Base-by-base conservation (phyloP, 2,797 vertebrate species). In the Poeciliopsis presidionis region DNA sequence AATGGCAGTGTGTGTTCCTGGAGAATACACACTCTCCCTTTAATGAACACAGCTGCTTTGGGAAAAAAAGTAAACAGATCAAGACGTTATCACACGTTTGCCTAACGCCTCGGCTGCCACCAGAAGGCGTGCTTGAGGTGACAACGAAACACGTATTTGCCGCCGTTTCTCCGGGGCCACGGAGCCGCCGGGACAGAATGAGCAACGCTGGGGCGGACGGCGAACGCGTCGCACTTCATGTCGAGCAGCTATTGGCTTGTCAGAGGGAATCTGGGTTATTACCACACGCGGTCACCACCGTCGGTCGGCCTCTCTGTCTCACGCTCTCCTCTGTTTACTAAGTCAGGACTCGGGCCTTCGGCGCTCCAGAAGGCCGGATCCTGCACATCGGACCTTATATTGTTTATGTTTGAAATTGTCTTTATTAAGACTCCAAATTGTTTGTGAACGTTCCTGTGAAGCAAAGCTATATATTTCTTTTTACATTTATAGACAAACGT, bases 291-390 rank as follows among this genome's bases (percentile, higher is more conserved):
- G 81, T 74, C 82, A 57, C 33, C 72, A 51, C 49, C 43, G 11
- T 84, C 81, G 80, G 59, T 80, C 77, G 72, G 76, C 47, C 28
- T 46, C 30, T 59, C 51, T 59, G 46, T 86, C 71, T 69, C 36
- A 0, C 74, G 76, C 61, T 77, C 73, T 75, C 84, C 84, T 74
- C 76, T 79, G 82, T 75, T 77, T 63, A 83, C 79, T 78, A 85
- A 86, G 85, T 87, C 90, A 84, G 91, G 86, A 91, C 83, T 87
- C 87, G 49, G 81, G 75, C 67, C 65, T 76, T 36, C 70, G 80
- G 73, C 61, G 12, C 47, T 75, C 77, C 72, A 82, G 71, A 76
- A 70, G 63, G 74, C 9, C 70, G 43, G 33, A 16, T 71, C 39
- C 67, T 84, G 73, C 43, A 69, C 57, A 28, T 7, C 61, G 9